Percentiles rank a stretch among this genome's conserved stretches.
These are phyloP conservation scores for Bolinopsis microptera DNA, from an alignment of 37 sponge, comb jelly and placozoan genomes.

Conservation along the genomic window DNA sequence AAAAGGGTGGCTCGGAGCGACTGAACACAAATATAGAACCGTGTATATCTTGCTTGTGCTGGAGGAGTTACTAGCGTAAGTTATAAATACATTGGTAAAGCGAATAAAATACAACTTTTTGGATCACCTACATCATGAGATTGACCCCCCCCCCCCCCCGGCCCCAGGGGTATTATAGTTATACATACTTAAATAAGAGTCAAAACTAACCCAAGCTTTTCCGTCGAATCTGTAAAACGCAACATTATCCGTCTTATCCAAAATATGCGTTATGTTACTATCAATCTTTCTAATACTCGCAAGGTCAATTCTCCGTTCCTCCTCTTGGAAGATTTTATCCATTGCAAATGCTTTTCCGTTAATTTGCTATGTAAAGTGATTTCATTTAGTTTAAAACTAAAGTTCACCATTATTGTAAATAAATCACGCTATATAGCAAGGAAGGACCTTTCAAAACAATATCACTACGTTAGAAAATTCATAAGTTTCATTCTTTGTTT, in stretches of 20 bases:
- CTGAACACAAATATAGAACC: conserved; percentile 41
- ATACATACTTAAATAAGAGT: no score
- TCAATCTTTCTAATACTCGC: conserved; percentile 32
- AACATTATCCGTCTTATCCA: conserved; percentile 50
- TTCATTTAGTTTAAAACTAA: background rate
- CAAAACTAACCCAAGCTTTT: conserved; percentile 37
- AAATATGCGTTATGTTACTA: background rate
- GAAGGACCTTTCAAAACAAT: no score
- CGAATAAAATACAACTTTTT: no score
- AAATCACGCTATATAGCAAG: no score
- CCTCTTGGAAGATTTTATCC: conserved; percentile 56
- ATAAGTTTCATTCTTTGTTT: no score
- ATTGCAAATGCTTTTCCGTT: background rate
- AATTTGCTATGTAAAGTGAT: background rate
- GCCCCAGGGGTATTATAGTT: no score
- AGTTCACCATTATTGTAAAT: no score
- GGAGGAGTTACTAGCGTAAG: background rate
- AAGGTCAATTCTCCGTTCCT: conserved; percentile 46
- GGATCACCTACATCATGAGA: no score
- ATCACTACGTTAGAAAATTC: no score
- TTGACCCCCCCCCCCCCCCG: no score
- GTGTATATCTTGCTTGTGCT: conserved; percentile 57
- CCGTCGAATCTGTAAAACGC: conserved; percentile 57
- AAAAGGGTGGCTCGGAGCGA: conserved; percentile 21
- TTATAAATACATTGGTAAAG: no score